Percentiles rank a stretch among this genome's conserved stretches.
Conservation (phyloP, 2,113 vertebrate species). For the Colistium nudipinnis region DNA sequence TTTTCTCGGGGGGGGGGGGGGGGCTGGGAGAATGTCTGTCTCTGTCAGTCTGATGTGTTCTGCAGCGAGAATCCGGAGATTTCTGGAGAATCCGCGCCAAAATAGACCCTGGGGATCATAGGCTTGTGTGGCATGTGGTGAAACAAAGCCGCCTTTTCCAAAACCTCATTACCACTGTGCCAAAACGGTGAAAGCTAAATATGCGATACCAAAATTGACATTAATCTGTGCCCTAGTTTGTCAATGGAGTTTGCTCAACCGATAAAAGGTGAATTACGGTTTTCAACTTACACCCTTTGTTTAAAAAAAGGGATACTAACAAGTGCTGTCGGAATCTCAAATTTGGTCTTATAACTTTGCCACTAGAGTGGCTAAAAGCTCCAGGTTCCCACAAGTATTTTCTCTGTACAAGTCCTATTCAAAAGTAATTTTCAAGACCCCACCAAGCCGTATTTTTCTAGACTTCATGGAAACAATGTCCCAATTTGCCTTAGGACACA, state of each 20-base stretch:
- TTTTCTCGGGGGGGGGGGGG: too few relatives aligned
- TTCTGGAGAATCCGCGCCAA: neutral
- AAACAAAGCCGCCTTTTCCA: neutral
- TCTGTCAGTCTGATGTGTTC: too few relatives aligned
- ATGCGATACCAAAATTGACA: neutral
- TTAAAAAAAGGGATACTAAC: too few relatives aligned
- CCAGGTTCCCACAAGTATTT: too few relatives aligned
- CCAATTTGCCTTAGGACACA: slow-evolving; percentile 24
- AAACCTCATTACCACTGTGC: neutral
- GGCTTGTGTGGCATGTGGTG: neutral
- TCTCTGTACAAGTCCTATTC: too few relatives aligned
- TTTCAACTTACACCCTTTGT: too few relatives aligned
- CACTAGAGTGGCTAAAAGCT: too few relatives aligned
- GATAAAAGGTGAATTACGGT: neutral
- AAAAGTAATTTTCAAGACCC: slow-evolving; percentile 19
- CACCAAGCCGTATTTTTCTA: neutral
- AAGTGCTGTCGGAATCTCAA: too few relatives aligned
- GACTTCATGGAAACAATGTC: slow-evolving; percentile 11
- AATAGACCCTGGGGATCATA: neutral
- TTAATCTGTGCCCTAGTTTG: neutral
- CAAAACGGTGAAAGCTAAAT: neutral
- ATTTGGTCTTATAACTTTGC: too few relatives aligned
- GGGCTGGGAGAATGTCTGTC: neutral
- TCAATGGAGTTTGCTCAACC: neutral
- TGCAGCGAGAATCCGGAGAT: neutral